Conservation (phyloP, 2,113 vertebrate genomes). For the Heterochromis multidens region DNA sequence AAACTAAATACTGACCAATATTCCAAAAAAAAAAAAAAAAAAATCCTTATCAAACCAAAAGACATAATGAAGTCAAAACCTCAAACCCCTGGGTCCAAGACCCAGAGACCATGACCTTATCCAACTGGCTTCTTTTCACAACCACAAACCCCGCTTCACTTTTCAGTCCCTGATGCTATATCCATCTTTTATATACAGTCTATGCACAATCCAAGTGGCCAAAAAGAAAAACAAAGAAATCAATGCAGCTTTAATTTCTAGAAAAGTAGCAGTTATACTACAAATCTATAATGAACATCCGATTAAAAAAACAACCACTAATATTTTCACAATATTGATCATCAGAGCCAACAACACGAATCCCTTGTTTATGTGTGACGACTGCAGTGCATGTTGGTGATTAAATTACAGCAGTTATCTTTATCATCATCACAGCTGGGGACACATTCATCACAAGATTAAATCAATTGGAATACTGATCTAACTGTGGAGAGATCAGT, state of each 20-base stretch:
- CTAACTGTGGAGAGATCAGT: not conserved
- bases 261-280: not conserved
- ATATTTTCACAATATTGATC: not conserved
- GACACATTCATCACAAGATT: conserved; percentile 11
- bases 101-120: not conserved
- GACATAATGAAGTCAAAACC: not conserved
- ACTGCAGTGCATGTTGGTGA: not conserved
- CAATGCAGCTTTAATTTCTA: not conserved
- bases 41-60: not conserved
- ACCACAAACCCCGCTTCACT: too few relatives aligned
- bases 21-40: not conserved
- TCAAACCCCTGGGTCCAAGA: not conserved
- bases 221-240: not conserved
- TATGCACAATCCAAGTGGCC: not conserved
- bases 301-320: not conserved
- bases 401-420: conserved; percentile 24
- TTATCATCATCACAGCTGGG: conserved; percentile 4
- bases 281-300: not conserved
- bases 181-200: not conserved
- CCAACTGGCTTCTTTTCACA: not conserved
- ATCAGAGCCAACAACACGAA: not conserved
- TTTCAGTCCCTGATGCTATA: not conserved
- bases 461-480: conserved; percentile 8
- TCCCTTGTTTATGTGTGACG: not conserved
- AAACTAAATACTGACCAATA: not conserved